These are phyloP conservation scores for Sinocyclocheilus maitianheensis DNA, from an alignment of 2,113 vertebrate genomes.

Conservation along the genomic window DNA sequence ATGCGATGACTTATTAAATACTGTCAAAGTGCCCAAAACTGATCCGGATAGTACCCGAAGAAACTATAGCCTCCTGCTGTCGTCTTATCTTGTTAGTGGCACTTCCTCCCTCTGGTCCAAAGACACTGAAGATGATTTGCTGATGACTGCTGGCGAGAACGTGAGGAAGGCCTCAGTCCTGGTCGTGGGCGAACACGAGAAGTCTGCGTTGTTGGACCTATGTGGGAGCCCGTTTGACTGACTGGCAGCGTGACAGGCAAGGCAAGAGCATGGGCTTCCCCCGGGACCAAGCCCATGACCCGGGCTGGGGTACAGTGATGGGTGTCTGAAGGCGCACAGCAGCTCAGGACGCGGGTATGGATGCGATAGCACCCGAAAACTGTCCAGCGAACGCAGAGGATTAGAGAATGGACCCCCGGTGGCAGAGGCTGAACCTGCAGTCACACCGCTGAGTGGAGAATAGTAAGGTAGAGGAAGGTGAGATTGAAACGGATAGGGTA, in stretches of 20 bases:
- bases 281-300: slow-evolving; percentile 88
- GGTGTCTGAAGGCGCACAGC: slow-evolving; percentile 95
- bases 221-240: slow-evolving; percentile 81
- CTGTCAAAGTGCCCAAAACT: slow-evolving; percentile 14
- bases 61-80: not conserved
- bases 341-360: slow-evolving; percentile 96
- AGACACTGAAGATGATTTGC: slow-evolving; percentile 89
- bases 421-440: slow-evolving; percentile 80
- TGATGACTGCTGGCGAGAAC: slow-evolving; percentile 94
- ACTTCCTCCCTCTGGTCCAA: slow-evolving; percentile 98
- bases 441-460: slow-evolving; percentile 85
- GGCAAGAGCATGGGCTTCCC: slow-evolving; percentile 88
- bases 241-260: slow-evolving; percentile 88
- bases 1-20: slow-evolving; percentile 40
- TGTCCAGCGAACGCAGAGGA: slow-evolving; percentile 91
- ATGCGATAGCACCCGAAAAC: slow-evolving; percentile 92
- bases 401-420: slow-evolving; percentile 82
- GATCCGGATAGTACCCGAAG: not conserved
- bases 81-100: slow-evolving; percentile 90
- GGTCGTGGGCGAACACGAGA: slow-evolving; percentile 89
- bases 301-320: slow-evolving; percentile 87
- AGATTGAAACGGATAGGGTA: slow-evolving; percentile 94
- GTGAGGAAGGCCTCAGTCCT: slow-evolving; percentile 96
- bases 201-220: slow-evolving; percentile 86
- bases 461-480: slow-evolving; percentile 97